Evolutionary conservation across 2,113 vertebrate species (phyloP).

Genomic region (Solea senegalensis): DNA sequence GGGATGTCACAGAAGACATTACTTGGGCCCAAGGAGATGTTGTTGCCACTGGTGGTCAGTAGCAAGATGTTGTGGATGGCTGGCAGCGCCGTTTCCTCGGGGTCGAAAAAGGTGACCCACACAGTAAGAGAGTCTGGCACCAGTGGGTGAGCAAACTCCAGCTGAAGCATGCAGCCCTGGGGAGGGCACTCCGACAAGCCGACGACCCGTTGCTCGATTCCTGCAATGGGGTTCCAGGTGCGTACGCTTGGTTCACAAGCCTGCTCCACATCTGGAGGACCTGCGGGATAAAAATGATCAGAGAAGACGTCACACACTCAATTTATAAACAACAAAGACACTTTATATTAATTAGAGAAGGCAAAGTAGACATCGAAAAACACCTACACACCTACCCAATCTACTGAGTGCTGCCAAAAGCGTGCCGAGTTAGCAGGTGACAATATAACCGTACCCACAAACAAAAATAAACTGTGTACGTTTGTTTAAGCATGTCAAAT

Average conservation of each 20-base stretch:
- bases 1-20: conserved; percentile 94
- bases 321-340: conserved; percentile 13
- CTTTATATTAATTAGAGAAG: too few relatives aligned
- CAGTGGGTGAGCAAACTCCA: conserved; percentile 89
- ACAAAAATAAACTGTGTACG: too few relatives aligned
- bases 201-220: conserved; percentile 84
- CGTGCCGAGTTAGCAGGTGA: too few relatives aligned
- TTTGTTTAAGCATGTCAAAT: too few relatives aligned
- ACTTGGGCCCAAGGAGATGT: conserved; percentile 92
- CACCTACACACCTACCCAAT: too few relatives aligned
- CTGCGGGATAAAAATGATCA: conserved; percentile 72
- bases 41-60: conserved; percentile 87
- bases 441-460: too few relatives aligned
- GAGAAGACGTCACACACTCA: conserved; percentile 22
- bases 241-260: conserved; percentile 94
- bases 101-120: conserved; percentile 95
- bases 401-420: too few relatives aligned
- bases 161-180: conserved; percentile 95
- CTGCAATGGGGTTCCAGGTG: conserved; percentile 95
- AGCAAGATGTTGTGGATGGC: conserved; percentile 93
- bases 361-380: too few relatives aligned
- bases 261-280: conserved; percentile 97
- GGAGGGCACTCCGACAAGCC: conserved; percentile 87
- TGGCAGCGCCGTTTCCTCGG: conserved; percentile 87
- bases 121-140: conserved; percentile 91